Evolutionary conservation across 1,140 invertebrate species (phyloP).

Genomic region (Myzus persicae): DNA sequence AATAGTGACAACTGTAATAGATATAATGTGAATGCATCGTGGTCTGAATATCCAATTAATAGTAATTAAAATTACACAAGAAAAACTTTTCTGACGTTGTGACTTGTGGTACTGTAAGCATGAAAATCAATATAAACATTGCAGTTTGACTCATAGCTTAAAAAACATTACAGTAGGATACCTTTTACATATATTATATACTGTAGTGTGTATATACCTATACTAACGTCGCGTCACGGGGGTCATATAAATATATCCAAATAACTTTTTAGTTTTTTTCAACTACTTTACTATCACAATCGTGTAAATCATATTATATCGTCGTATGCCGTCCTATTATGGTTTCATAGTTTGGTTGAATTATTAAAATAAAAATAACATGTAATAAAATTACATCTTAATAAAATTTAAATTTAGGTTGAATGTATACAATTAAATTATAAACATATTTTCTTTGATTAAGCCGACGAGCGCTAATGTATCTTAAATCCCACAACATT

Average conservation of each 20-base stretch:
- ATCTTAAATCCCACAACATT: neutral
- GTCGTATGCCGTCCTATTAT: neutral
- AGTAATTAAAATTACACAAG: neutral
- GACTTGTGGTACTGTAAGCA: neutral
- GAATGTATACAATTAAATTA: neutral
- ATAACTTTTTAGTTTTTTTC: neutral
- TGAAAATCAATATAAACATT: constrained; percentile 3
- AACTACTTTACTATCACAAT: neutral
- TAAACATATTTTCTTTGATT: constrained; percentile 7
- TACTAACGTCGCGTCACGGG: too few species aligned
- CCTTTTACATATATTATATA: neutral
- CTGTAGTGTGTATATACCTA: too few species aligned
- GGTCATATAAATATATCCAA: neutral
- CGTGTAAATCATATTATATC: neutral
- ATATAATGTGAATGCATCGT: neutral
- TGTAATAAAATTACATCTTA: neutral
- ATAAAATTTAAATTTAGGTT: constrained; percentile 11
- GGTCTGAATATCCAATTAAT: neutral
- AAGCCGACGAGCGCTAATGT: neutral
- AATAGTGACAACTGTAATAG: neutral
- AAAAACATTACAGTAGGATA: constrained; percentile 18
- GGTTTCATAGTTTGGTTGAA: neutral
- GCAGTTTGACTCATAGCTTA: neutral
- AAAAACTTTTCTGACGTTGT: neutral
- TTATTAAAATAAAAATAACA: neutral